Evolutionary conservation across 1,140 invertebrate genomes (phyloP), one percentile per base, ranked within the genome.

Genomic region (Popillia japonica): DNA sequence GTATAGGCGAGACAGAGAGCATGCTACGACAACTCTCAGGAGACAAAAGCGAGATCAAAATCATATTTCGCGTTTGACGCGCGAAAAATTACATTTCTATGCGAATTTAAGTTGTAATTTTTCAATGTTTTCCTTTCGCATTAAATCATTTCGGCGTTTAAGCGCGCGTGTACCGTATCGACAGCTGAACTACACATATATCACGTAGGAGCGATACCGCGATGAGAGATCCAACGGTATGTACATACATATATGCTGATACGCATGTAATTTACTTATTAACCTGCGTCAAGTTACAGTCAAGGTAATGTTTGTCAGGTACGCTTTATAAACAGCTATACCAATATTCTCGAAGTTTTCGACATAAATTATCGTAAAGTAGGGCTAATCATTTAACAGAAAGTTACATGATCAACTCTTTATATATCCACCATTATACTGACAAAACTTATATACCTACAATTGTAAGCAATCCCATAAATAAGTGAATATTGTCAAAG

Each of bases 61-160:
- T 83, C 82, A 83, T 84, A 84, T 84, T 83, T 84, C 78, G 82
- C 75, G 79, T 78, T 77, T 80, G 83, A 84, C 83, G 78, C 81
- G 80, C 81, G 82, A 84, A 81, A 84, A 82, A 84, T 84, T 84
- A 80, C 82, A 81, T 83, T 82, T 82, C 82, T 83, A 83, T 80
- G 79, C 79, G 81, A 82, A 81, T 82, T 83, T 81, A 83, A 78
- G 77, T 80, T 78, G 79, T 82, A 78, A 78, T 78, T 40, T 78
- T 78, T 78, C 77, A 78, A 72, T 77, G 72, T 73, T 73, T 73
- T 41, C 72, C 59, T 64, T 27, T 20, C 59, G 59, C 59, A 64
- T 64, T 64, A 64, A 64, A 64, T 64, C 59, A 64, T 64, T 64
- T 64, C 59, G 59, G 59, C 59, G 10, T 27, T 64, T 64, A 64